Percentiles rank a stretch among this genome's conserved stretches.
These are phyloP conservation scores for Thamnaconus septentrionalis DNA, from an alignment of 2,113 vertebrate species.

Conservation along the genomic window DNA sequence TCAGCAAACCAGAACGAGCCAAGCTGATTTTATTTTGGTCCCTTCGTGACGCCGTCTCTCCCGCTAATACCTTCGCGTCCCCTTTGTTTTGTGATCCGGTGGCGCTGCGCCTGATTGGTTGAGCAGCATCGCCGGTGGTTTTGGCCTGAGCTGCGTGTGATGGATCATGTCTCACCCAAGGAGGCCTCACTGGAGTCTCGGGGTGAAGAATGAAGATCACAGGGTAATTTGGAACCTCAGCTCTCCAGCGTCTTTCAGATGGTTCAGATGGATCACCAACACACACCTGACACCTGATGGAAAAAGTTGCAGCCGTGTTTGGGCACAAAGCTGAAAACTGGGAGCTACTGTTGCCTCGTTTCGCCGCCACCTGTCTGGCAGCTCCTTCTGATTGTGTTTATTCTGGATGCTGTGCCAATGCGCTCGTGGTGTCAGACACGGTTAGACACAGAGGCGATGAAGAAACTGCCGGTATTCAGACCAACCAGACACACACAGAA, in stretches of 20 bases:
- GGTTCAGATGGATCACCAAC: neutral
- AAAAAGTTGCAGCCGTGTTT: constrained; percentile 13
- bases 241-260: too few species aligned
- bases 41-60: neutral
- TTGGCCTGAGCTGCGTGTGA: too few species aligned
- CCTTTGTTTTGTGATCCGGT: too few species aligned
- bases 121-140: too few species aligned
- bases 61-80: too few species aligned
- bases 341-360: constrained; percentile 17
- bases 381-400: constrained; percentile 38
- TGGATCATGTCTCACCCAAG: too few species aligned
- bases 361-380: constrained; percentile 20
- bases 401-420: constrained; percentile 40
- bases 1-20: too few species aligned
- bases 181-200: too few species aligned
- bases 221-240: too few species aligned
- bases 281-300: neutral
- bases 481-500: neutral
- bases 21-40: neutral
- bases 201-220: too few species aligned
- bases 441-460: constrained; percentile 41
- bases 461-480: neutral
- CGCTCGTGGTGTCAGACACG: constrained; percentile 51
- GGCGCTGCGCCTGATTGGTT: too few species aligned
- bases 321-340: constrained; percentile 5